Evolutionary conservation across 2,888 invertebrate species (phyloP), one percentile per base, ranked within the genome.

Genomic region (Clistopyga incitator): DNA sequence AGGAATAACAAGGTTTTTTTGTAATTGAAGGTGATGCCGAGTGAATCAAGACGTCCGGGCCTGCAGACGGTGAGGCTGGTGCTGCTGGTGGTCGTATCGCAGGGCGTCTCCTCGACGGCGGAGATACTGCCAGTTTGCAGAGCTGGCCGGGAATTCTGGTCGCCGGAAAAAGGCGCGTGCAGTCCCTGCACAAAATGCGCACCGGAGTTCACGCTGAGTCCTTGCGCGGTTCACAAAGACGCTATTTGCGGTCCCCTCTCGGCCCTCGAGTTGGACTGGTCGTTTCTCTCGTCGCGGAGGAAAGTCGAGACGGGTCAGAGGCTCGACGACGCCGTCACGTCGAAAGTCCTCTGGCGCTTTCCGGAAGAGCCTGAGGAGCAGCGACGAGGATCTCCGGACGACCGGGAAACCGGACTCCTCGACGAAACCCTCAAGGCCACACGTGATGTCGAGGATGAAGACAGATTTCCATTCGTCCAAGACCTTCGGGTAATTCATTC

Each of bases 141-240:
- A 93, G 94, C 93, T 89, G 95, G 96, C 68, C 94, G 94, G 87
- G 95, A 95, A 92, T 97, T 96, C 95, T 96, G 97, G 95, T 95
- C 96, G 93, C 94, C 95, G 85, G 94, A 95, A 88, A 94, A 94
- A 86, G 95, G 95, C 91, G 93, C 93, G 88, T 97, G 97, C 93
- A 93, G 95, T 88, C 95, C 96, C 82, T 97, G 97, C 94, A 96
- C 96, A 78, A 94, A 94, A 90, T 97, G 97, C 93, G 95, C 95
- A 88, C 94, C 94, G 23, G 89, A 93, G 71, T 95, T 96, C 84
- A 96, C 97, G 56, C 92, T 96, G 84, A 94, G 95, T 76, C 97
- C 97, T 78, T 97, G 97, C 93, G 96, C 96, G 89, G 93, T 96
- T 82, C 96, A 97, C 94, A 94, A 95, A 84, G 96, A 97, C 93